phyloP scores from a whole-genome alignment of 1,140 invertebrate genomes.

The Neuroterus valhalla region DNA sequence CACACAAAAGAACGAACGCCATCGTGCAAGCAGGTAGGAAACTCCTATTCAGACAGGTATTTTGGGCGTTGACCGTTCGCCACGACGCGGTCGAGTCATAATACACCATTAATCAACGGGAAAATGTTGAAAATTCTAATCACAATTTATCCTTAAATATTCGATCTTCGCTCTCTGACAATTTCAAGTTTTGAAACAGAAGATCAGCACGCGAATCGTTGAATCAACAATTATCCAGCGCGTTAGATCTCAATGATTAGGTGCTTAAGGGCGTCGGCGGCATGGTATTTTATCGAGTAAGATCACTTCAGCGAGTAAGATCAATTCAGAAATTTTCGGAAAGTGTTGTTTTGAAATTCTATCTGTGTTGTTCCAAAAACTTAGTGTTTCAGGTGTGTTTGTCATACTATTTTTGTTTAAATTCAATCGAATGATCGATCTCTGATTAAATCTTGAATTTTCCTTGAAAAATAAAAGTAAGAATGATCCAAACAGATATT shows the following conservation, averaged over 20 bases:
- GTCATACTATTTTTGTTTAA: constrained; percentile 25
- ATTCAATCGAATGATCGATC: not conserved
- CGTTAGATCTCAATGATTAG: constrained; percentile 8
- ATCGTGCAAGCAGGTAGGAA: constrained; percentile 42
- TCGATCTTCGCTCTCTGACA: not conserved
- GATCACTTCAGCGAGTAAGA: constrained; percentile 15
- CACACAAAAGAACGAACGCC: constrained; percentile 29
- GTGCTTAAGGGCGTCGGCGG: constrained; percentile 48
- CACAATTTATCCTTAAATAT: not conserved
- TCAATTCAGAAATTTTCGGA: too few species aligned
- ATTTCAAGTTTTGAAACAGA: not conserved
- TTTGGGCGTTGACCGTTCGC: constrained; percentile 51
- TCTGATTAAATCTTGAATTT: constrained; percentile 36
- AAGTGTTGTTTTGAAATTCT: too few species aligned
- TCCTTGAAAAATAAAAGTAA: constrained; percentile 46
- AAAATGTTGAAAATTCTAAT: not conserved
- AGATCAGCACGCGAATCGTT: not conserved
- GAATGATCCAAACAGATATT: not conserved
- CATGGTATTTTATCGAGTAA: constrained; percentile 49
- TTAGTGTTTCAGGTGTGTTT: not conserved
- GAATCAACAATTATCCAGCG: constrained; percentile 3
- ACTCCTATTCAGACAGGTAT: constrained; percentile 31
- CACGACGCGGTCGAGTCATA: constrained; percentile 36
- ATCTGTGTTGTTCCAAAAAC: constrained; percentile 34
- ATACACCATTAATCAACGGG: not conserved